Base-by-base conservation (phyloP, 1,140 invertebrate species). In the Temnothorax longispinosus region DNA sequence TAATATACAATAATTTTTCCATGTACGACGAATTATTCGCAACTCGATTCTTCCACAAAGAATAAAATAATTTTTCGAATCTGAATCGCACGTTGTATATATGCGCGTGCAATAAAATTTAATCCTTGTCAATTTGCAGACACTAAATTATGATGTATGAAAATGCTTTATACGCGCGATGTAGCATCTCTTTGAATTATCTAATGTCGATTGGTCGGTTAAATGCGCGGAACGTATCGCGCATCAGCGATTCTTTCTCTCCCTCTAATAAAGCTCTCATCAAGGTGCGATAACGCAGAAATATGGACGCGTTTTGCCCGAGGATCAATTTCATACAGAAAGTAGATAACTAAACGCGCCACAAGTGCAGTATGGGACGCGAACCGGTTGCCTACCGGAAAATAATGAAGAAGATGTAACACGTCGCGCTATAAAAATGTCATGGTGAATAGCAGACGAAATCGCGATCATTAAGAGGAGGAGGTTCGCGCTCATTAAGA, bases 291-390 rank as follows among this genome's bases (percentile, higher is more conserved):
- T 81, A 81, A 81, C 64, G 47, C 47, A 7, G 35, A 81, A 64
- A 69, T 81, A 81, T 13, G 77, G 65, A 54, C 47, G 47, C 47
- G 64, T 69, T 81, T 81, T 13, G 35, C 64, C 47, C 64, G 77
- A 81, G 77, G 77, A 81, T 81, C 77, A 81, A 81, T 81, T 81
- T 81, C 77, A 81, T 81, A 44, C 64, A 71, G 77, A 64, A 81
- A 81, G 77, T 35, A 71, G 77, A 81, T 81, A 81, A 81, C 64
- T 71, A 32, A 71, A 54, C 35, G 64, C 21, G 77, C 15, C 64
- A 47, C 64, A 52, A 81, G 35, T 38, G 47, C 35, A 71, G 62
- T 15, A 38, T 6, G 35, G 35, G 47, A 71, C 15, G 50, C 35
- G 35, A 81, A 81, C 64, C 47, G 64, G 64, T 71, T 81, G 64